These are phyloP conservation scores for Trichosurus vulpecula DNA, from an alignment of 2,797 vertebrate genomes.

Conservation along the genomic window DNA sequence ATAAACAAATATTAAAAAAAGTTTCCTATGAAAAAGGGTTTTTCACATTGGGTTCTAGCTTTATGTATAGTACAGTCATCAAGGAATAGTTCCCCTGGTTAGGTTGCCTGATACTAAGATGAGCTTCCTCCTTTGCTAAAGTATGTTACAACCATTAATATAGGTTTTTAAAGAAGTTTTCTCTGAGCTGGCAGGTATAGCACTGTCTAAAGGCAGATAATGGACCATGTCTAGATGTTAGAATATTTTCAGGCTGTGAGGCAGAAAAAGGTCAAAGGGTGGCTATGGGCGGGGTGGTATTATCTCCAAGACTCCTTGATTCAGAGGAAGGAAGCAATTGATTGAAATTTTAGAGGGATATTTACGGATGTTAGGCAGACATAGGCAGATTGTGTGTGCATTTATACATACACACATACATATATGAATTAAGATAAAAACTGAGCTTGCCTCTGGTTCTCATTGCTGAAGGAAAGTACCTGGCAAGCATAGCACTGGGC, in stretches of 20 bases:
- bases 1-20: too few species aligned
- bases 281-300: neutral
- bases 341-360: neutral
- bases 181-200: constrained; percentile 4
- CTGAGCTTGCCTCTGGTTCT: neutral
- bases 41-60: constrained; percentile 61
- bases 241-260: neutral
- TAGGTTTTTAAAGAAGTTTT: neutral
- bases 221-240: neutral
- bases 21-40: constrained; percentile 34
- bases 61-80: constrained; percentile 30
- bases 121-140: neutral
- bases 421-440: neutral
- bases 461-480: neutral
- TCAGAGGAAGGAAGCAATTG: neutral
- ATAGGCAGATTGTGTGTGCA: neutral
- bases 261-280: neutral
- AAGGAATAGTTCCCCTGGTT: constrained; percentile 35
- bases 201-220: constrained; percentile 26
- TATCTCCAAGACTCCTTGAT: neutral
- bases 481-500: neutral
- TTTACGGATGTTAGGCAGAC: neutral
- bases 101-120: constrained; percentile 1
- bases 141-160: neutral
- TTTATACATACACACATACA: neutral